Evolutionary conservation across 2,888 invertebrate genomes (phyloP).

Genomic region (Sesia apiformis): DNA sequence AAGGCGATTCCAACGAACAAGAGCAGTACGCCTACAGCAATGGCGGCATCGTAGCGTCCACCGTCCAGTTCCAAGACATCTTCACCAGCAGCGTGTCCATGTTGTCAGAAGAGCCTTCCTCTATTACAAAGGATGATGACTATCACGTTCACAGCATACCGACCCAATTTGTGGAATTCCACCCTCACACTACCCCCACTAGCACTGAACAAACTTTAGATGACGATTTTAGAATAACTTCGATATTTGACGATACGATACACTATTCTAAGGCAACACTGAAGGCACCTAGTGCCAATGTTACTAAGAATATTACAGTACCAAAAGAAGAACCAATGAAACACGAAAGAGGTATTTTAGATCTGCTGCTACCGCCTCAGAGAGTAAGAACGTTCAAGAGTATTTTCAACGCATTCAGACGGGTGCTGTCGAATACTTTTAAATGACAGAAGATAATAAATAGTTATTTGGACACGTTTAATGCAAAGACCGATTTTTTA

Average conservation of each 20-base stretch:
- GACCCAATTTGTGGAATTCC: conserved; percentile 6
- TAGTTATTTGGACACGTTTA: too few relatives aligned
- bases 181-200: conserved; percentile 17
- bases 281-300: too few relatives aligned
- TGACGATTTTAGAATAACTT: neutral
- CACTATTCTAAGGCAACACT: too few relatives aligned
- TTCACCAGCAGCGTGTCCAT: conserved; percentile 24
- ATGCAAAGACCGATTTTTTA: too few relatives aligned
- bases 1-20: conserved; percentile 27
- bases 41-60: conserved; percentile 18
- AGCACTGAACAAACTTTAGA: conserved; percentile 11
- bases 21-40: conserved; percentile 14
- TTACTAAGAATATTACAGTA: conserved; percentile 1
- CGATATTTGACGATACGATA: too few relatives aligned
- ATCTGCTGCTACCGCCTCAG: conserved; percentile 40
- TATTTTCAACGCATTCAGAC: conserved; percentile 37
- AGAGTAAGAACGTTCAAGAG: conserved; percentile 42
- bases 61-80: conserved; percentile 37
- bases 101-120: conserved; percentile 16
- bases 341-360: conserved; percentile 36
- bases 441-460: neutral
- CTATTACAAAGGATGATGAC: conserved; percentile 18
- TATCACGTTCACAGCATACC: conserved; percentile 11
- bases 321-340: conserved; percentile 17
- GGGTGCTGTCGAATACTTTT: conserved; percentile 43